These are phyloP conservation scores for Ovis aries DNA, from an alignment of 2,113 vertebrate genomes.

Conservation along the genomic window ARS-UI_Ramb_v3.0 NC_056057.1:87753501-87754000, in stretches of 20 bases:
- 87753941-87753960: neutral
- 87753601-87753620: neutral
- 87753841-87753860: neutral
- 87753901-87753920: neutral
- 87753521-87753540: neutral
- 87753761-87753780: neutral
- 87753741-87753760: neutral
- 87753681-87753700: neutral
- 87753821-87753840: neutral
- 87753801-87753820: neutral
- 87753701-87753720: neutral
- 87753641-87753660: neutral
- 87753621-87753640: neutral
- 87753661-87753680: neutral
- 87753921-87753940: neutral
- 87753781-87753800: neutral
- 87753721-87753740: neutral
- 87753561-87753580: neutral
- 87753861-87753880: neutral
- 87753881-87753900: neutral
- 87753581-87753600: neutral
- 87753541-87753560: neutral
- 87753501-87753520: neutral
- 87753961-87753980: neutral
- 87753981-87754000: neutral